Percentiles rank a stretch among this genome's conserved stretches.
Conservation (phyloP, 2,888 invertebrate species). For the Portevinia maculata region DNA sequence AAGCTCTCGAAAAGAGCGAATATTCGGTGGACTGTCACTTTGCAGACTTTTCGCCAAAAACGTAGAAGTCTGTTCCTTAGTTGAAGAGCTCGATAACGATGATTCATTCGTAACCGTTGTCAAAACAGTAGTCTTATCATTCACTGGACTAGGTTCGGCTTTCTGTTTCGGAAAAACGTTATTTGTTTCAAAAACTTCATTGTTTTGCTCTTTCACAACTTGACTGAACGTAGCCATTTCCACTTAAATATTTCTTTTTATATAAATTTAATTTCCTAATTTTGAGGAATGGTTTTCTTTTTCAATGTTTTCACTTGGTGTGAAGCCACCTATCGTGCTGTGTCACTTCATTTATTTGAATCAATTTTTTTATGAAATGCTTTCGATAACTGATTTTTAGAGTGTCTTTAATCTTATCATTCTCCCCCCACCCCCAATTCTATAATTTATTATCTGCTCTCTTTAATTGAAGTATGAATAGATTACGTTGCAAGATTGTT, state of each 20-base stretch:
- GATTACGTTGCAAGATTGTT: slow-evolving; percentile 32
- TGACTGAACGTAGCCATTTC: slow-evolving; percentile 60
- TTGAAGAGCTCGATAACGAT: neutral
- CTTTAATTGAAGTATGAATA: slow-evolving; percentile 10
- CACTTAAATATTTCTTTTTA: neutral
- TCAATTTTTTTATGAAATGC: slow-evolving; percentile 6
- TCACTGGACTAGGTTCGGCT: neutral
- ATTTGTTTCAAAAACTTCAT: slow-evolving; percentile 36
- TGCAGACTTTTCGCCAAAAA: slow-evolving; percentile 1
- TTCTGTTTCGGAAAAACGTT: slow-evolving; percentile 13
- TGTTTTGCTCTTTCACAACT: slow-evolving; percentile 43
- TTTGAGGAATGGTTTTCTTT: too few species aligned
- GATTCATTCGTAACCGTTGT: neutral
- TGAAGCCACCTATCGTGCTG: slow-evolving; percentile 14
- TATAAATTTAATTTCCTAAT: slow-evolving; percentile 3
- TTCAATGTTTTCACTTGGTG: neutral
- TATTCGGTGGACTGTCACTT: neutral
- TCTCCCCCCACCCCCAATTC: slow-evolving; percentile 35
- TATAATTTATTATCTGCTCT: slow-evolving; percentile 16
- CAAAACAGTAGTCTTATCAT: neutral
- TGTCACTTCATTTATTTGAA: slow-evolving; percentile 25
- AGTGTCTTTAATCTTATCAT: slow-evolving; percentile 39
- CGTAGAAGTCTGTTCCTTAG: neutral
- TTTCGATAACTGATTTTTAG: slow-evolving; percentile 25
- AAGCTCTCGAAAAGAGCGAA: slow-evolving; percentile 5